phyloP scores from a whole-genome alignment of 2,888 invertebrate genomes.

The Protonemura montana region DNA sequence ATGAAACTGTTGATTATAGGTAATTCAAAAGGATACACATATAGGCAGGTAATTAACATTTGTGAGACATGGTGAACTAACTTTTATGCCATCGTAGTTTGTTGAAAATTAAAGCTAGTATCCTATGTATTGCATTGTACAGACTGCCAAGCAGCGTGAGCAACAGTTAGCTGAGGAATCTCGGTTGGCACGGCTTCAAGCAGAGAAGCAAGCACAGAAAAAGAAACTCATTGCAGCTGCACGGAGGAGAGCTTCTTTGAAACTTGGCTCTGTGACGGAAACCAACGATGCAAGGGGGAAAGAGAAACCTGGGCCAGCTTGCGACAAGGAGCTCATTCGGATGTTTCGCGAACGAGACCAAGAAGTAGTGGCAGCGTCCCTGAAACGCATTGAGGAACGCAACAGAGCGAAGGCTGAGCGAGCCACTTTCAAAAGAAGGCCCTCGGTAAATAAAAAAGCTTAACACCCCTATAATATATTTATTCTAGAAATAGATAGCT shows the following conservation, averaged over 20 bases:
- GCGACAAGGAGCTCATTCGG: background rate
- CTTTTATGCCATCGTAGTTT: too few species aligned
- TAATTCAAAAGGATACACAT: too few species aligned
- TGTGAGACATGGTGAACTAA: too few species aligned
- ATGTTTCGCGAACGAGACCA: conserved; percentile 29
- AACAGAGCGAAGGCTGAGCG: background rate
- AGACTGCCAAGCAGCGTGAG: background rate
- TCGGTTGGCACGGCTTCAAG: background rate
- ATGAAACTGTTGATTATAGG: too few species aligned
- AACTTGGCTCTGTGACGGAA: background rate
- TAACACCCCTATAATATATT: too few species aligned
- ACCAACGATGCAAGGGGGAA: background rate
- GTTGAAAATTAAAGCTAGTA: too few species aligned
- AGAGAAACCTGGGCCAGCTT: background rate
- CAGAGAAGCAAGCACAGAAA: background rate
- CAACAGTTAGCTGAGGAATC: background rate
- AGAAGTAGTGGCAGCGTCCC: background rate
- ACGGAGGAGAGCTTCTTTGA: background rate
- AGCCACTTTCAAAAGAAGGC: background rate
- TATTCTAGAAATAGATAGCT: too few species aligned
- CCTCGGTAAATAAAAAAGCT: background rate
- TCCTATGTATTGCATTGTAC: background rate
- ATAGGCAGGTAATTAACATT: too few species aligned
- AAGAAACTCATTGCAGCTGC: background rate
- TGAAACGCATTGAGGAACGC: conserved; percentile 16